A percentile compares a stretch with the other conserved stretches of the same genome.
These are phyloP conservation scores for Onychostoma macrolepis DNA, from an alignment of 2,113 vertebrate genomes.

Conservation along the genomic window DNA sequence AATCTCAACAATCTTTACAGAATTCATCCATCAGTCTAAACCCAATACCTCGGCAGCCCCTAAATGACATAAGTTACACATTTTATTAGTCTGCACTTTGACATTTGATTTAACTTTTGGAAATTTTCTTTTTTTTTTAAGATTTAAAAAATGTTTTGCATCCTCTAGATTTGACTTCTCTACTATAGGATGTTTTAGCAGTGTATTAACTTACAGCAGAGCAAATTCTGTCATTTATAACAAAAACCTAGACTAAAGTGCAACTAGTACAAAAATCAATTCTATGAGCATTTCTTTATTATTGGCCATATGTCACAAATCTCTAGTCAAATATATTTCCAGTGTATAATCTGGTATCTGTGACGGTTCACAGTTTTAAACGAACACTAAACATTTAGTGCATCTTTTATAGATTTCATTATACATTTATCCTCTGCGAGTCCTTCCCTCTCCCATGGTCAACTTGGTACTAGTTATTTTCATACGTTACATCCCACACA, in stretches of 20 bases:
- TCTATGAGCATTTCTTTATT: slow-evolving; percentile 35
- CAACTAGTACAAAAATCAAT: slow-evolving; percentile 51
- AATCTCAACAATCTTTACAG: slow-evolving; percentile 32
- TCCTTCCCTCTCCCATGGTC: background rate
- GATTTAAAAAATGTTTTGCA: background rate
- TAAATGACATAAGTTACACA: background rate
- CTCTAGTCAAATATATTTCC: slow-evolving; percentile 48
- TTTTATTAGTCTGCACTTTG: slow-evolving; percentile 10
- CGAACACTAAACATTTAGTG: slow-evolving; percentile 45
- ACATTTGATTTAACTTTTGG: background rate
- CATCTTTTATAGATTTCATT: slow-evolving; percentile 33
- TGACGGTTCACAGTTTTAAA: slow-evolving; percentile 53
- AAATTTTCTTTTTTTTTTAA: background rate
- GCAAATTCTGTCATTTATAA: slow-evolving; percentile 40
- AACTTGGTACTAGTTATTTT: background rate
- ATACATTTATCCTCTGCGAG: background rate
- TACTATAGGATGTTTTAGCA: slow-evolving; percentile 16
- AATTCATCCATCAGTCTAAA: background rate
- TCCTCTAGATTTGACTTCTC: background rate
- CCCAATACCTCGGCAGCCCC: background rate
- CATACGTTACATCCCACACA: background rate
- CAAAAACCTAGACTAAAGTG: slow-evolving; percentile 4
- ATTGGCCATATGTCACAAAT: slow-evolving; percentile 42
- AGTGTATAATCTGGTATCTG: slow-evolving; percentile 48
- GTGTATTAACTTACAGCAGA: slow-evolving; percentile 56